These are phyloP conservation scores for Tigriopus japonicus DNA, from an alignment of 1,140 invertebrate genomes.

Conservation along the genomic window DNA sequence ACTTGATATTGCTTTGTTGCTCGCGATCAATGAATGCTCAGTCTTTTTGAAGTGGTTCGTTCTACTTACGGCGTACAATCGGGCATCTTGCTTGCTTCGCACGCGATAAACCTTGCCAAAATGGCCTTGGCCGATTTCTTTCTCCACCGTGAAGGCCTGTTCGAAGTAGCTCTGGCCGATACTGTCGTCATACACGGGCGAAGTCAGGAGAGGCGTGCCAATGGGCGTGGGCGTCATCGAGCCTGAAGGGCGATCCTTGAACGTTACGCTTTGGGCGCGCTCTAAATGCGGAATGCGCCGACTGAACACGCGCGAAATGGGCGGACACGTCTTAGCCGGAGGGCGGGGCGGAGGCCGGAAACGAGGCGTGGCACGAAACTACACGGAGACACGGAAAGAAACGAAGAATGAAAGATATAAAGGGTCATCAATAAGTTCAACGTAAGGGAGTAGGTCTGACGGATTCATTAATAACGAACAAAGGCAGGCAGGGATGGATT, in stretches of 20 bases:
- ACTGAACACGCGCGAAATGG: background rate
- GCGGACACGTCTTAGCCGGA: conserved; percentile 1
- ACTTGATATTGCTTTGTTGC: no score
- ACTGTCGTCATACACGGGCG: background rate
- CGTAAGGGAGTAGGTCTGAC: no score
- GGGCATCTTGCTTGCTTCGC: background rate
- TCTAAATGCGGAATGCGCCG: background rate
- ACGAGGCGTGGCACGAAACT: background rate
- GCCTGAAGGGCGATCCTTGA: background rate
- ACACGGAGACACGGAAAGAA: no score
- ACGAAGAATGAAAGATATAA: no score
- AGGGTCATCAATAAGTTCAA: no score
- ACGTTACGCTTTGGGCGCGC: background rate
- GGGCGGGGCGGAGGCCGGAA: background rate
- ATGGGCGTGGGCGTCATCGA: background rate
- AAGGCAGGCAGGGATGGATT: no score
- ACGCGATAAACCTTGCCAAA: conserved; percentile 10
- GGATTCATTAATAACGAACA: no score
- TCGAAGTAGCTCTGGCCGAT: background rate
- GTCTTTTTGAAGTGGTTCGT: no score
- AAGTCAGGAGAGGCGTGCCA: background rate
- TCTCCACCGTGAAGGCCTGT: conserved; percentile 5
- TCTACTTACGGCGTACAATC: background rate
- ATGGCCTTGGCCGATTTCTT: conserved; percentile 3
- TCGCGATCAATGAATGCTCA: no score